phyloP scores from a whole-genome alignment of 2,888 invertebrate species.

The Cephus pulcher region DNA sequence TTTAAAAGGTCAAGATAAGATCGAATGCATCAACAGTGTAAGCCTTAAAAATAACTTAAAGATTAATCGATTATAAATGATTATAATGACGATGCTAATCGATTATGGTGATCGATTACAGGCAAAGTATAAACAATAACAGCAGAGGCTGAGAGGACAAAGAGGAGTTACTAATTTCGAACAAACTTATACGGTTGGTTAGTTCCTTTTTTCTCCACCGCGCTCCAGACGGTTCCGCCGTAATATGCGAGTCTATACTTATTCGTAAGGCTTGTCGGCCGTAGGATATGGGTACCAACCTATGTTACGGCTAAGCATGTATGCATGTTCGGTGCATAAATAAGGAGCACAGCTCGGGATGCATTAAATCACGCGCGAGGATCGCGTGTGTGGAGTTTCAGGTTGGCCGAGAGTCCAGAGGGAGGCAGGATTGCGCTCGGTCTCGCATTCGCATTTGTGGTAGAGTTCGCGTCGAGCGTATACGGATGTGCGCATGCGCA shows the following conservation, averaged over 20 bases:
- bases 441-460: slow-evolving; percentile 20
- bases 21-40: not conserved
- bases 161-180: slow-evolving; percentile 57
- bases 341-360: slow-evolving; percentile 59
- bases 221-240: slow-evolving; percentile 39
- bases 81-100: not conserved
- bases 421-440: not conserved
- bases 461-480: slow-evolving; percentile 29
- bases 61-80: not conserved
- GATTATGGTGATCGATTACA: not conserved
- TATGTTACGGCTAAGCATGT: slow-evolving; percentile 54
- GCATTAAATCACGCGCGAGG: slow-evolving; percentile 63
- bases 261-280: slow-evolving; percentile 44
- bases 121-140: not conserved
- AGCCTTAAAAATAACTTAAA: not conserved
- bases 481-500: slow-evolving; percentile 15
- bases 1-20: no score
- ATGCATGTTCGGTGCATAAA: slow-evolving; percentile 64
- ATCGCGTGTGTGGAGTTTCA: slow-evolving; percentile 48
- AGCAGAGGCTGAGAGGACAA: slow-evolving; percentile 27
- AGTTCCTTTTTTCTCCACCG: slow-evolving; percentile 31
- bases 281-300: slow-evolving; percentile 50
- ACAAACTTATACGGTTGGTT: slow-evolving; percentile 45
- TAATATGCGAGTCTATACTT: slow-evolving; percentile 50
- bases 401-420: not conserved